These are phyloP conservation scores for Notospermus geniculatus DNA, from an alignment of 1,140 invertebrate species.

Conservation along the genomic window DNA sequence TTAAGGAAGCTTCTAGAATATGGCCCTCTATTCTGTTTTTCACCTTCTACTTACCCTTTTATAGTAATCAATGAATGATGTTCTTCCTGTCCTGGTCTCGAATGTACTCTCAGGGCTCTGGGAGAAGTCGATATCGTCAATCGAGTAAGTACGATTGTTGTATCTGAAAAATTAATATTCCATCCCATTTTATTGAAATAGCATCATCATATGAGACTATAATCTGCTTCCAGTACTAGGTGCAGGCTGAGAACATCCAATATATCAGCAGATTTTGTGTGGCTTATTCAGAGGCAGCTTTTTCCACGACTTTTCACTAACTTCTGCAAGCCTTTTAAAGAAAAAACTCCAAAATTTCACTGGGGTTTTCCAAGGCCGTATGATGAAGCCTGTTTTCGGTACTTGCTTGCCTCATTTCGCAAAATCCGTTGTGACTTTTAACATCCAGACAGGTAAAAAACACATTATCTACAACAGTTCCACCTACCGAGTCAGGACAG, in stretches of 20 bases:
- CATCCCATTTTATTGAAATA: not conserved
- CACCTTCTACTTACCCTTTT: conserved; percentile 43
- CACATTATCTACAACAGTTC: too few relatives aligned
- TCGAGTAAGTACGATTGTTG: conserved; percentile 82
- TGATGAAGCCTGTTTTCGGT: too few relatives aligned
- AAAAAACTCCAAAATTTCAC: not conserved
- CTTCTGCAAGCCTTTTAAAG: not conserved
- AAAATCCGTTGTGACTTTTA: too few relatives aligned
- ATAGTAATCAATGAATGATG: conserved; percentile 77
- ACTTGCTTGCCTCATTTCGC: too few relatives aligned
- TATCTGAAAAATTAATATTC: conserved; percentile 59
- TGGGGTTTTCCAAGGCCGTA: too few relatives aligned
- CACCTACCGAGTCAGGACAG: conserved; percentile 72
- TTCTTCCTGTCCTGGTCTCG: conserved; percentile 61
- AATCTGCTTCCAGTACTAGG: not conserved
- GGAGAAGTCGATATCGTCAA: conserved; percentile 83
- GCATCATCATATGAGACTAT: not conserved
- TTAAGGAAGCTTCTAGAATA: not conserved
- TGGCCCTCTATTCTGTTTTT: not conserved
- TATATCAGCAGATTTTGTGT: not conserved
- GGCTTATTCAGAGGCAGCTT: not conserved
- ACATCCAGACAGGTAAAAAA: too few relatives aligned
- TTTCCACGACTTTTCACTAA: too few relatives aligned
- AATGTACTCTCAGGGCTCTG: conserved; percentile 63
- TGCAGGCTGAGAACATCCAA: not conserved